A percentile compares a stretch with the other conserved stretches of the same genome.
phyloP scores from a whole-genome alignment of 2,888 invertebrate genomes.

The Oscheius sp. region DNA sequence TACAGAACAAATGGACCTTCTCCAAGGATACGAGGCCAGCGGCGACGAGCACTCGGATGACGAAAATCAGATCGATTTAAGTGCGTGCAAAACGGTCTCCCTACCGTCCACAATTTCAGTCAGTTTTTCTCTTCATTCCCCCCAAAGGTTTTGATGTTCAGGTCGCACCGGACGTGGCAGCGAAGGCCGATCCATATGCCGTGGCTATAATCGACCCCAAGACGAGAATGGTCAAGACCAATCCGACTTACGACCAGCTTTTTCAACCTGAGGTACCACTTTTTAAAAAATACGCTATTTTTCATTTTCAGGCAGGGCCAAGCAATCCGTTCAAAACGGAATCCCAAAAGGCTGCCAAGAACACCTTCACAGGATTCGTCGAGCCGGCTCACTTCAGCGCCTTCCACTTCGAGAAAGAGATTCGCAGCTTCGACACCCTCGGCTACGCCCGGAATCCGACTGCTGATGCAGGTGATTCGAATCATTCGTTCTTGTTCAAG shows the following conservation, averaged over 20 bases:
- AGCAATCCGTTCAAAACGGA: constrained; percentile 91
- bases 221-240: constrained; percentile 86
- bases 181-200: constrained; percentile 43
- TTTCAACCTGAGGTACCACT: constrained; percentile 82
- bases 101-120: constrained; percentile 26
- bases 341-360: constrained; percentile 87
- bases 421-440: constrained; percentile 70
- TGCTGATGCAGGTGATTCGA: constrained; percentile 77
- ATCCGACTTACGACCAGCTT: constrained; percentile 93
- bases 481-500: neutral
- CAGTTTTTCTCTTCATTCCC: neutral
- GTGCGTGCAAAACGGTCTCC: constrained; percentile 16
- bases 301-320: constrained; percentile 81
- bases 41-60: constrained; percentile 49
- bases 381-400: constrained; percentile 94
- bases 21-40: constrained; percentile 45
- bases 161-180: constrained; percentile 57
- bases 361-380: constrained; percentile 91
- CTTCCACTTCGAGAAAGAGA: constrained; percentile 78
- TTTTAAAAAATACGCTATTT: neutral
- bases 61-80: constrained; percentile 38
- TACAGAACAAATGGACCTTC: constrained; percentile 44
- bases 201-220: constrained; percentile 80
- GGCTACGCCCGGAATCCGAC: constrained; percentile 94
- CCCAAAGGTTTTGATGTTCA: constrained; percentile 11